phyloP scores from a whole-genome alignment of 1,140 invertebrate species.

The Laupala kohalensis region DNA sequence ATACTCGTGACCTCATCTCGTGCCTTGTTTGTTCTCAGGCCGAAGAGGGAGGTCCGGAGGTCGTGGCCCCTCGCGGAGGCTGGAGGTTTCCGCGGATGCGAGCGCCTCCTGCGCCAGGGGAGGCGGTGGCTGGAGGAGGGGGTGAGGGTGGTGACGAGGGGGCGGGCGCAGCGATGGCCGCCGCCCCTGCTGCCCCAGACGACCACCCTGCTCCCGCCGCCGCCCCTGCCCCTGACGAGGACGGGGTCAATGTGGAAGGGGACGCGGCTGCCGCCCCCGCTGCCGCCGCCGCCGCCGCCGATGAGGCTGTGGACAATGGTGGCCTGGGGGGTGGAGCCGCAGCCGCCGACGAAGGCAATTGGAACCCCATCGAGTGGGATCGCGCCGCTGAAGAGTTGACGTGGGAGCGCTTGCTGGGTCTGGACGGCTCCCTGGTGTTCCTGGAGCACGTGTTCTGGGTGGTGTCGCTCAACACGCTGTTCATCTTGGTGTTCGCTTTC shows the following conservation, averaged over 20 bases:
- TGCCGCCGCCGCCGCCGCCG: conserved; percentile 16
- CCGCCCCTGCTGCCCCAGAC: background rate
- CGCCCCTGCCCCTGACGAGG: conserved; percentile 11
- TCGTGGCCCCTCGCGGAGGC: too few relatives aligned
- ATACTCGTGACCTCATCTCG: too few relatives aligned
- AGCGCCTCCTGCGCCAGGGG: too few relatives aligned
- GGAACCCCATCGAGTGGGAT: conserved; percentile 98
- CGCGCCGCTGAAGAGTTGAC: conserved; percentile 93
- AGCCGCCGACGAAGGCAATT: conserved; percentile 74
- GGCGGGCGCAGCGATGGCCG: too few relatives aligned
- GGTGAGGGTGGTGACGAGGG: too few relatives aligned
- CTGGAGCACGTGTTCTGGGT: conserved; percentile 99
- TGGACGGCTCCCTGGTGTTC: conserved; percentile 94
- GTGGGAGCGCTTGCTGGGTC: conserved; percentile 88
- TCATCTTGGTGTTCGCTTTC: conserved; percentile 90
- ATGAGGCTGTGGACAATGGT: conserved; percentile 28
- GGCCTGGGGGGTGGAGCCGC: conserved; percentile 35
- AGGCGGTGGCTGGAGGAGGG: too few relatives aligned
- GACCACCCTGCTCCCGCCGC: background rate
- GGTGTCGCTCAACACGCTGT: conserved; percentile 90
- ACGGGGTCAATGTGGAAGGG: conserved; percentile 15
- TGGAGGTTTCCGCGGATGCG: too few relatives aligned
- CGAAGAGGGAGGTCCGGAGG: too few relatives aligned
- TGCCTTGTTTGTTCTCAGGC: too few relatives aligned
- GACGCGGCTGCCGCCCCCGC: conserved; percentile 10